Conservation (phyloP, 2,797 vertebrate genomes). For the Hoplostethus mediterraneus region DNA sequence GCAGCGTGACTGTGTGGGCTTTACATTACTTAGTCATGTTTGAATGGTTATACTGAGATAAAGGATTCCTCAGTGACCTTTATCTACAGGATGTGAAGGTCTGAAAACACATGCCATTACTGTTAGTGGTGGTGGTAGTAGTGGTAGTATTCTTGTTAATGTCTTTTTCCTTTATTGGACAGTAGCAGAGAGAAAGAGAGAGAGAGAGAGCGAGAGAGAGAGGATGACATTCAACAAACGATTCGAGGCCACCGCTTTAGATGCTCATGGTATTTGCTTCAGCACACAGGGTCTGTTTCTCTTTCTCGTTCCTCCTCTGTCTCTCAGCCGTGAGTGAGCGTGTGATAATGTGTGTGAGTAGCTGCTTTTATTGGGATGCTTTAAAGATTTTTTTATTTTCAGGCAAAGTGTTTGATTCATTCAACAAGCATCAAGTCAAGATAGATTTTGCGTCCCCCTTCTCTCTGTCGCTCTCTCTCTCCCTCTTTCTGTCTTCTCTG, state of each 20-base stretch:
- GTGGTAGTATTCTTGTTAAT: too few relatives aligned
- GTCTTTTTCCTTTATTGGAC: too few relatives aligned
- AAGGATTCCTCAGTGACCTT: neutral
- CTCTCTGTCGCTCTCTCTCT: constrained; percentile 28
- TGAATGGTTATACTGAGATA: neutral
- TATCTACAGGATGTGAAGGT: neutral
- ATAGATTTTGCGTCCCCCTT: constrained; percentile 15
- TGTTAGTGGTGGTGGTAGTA: too few relatives aligned
- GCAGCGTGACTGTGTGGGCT: neutral
- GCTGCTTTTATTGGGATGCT: neutral
- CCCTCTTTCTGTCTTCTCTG: constrained; percentile 59
- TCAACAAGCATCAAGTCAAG: constrained; percentile 43
- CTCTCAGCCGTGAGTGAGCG: neutral
- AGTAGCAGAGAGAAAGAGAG: too few relatives aligned
- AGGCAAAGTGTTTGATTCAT: constrained; percentile 39
- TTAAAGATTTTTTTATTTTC: neutral
- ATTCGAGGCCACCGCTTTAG: too few relatives aligned
- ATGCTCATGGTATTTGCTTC: too few relatives aligned
- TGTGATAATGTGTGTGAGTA: neutral
- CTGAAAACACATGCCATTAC: too few relatives aligned
- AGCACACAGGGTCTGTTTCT: constrained; percentile 2
- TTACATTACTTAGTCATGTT: neutral
- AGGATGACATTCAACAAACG: too few relatives aligned
- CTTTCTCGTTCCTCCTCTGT: neutral
- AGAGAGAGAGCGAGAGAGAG: too few relatives aligned